phyloP scores from a whole-genome alignment of 2,113 vertebrate species.

The Eolophus roseicapilla region DNA sequence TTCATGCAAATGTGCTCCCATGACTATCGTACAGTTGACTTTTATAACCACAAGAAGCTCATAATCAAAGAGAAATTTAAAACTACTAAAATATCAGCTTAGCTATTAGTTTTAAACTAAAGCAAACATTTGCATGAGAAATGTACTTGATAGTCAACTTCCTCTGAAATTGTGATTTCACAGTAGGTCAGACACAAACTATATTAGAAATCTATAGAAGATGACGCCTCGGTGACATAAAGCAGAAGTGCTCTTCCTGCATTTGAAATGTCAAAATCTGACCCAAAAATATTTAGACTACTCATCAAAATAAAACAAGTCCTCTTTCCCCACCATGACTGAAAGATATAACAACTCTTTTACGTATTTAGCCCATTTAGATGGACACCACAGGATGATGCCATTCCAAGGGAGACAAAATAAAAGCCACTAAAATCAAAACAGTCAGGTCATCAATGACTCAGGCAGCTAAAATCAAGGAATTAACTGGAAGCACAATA shows the following conservation, averaged over 20 bases:
- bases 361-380: not conserved
- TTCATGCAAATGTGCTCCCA: not conserved
- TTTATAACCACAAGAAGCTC: not conserved
- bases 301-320: not conserved
- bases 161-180: not conserved
- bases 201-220: not conserved
- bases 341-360: not conserved
- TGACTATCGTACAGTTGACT: not conserved
- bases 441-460: not conserved
- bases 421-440: not conserved
- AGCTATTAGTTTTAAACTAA: conserved; percentile 12
- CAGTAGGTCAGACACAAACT: not conserved
- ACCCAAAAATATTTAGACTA: not conserved
- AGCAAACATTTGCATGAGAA: not conserved
- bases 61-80: not conserved
- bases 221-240: not conserved
- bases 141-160: not conserved
- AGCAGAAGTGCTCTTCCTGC: not conserved
- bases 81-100: not conserved
- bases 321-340: not conserved
- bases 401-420: not conserved
- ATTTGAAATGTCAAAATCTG: not conserved
- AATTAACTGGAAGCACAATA: not conserved
- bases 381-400: not conserved
- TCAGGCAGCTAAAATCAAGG: not conserved